Evolutionary conservation across 1,140 invertebrate species (phyloP).

Genomic region (Delia radicum): DNA sequence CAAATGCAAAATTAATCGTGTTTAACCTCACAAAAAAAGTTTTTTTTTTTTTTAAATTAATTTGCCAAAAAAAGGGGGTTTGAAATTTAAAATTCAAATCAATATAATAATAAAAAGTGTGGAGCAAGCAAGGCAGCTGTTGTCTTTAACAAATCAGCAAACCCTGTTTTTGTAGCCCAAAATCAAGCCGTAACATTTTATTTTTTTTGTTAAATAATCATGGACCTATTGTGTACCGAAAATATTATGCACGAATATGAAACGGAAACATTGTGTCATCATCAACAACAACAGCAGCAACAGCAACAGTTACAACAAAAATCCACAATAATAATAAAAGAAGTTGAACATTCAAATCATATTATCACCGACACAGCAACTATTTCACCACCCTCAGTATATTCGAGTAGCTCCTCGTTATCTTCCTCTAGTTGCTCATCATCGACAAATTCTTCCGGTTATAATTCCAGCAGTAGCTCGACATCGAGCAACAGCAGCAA

Average conservation of each 20-base stretch:
- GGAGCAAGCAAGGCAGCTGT: no score
- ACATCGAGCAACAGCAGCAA: constrained; percentile 4
- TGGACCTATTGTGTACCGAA: constrained; percentile 43
- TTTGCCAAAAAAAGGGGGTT: not conserved
- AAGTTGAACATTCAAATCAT: constrained; percentile 10
- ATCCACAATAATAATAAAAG: not conserved
- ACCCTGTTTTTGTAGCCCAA: no score
- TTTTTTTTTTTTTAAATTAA: not conserved
- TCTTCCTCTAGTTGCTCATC: constrained; percentile 21
- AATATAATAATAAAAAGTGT: no score
- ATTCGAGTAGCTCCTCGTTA: constrained; percentile 31
- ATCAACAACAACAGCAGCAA: constrained; percentile 18
- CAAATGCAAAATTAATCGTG: not conserved
- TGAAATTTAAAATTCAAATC: no score
- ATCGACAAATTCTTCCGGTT: constrained; percentile 26
- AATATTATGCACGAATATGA: constrained; percentile 29
- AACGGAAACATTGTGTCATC: constrained; percentile 22
- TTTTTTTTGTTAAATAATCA: not conserved
- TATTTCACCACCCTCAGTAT: constrained; percentile 14
- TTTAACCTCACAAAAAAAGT: not conserved
- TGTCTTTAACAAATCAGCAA: no score
- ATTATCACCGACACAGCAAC: constrained; percentile 25
- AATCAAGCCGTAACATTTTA: no score
- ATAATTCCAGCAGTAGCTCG: constrained; percentile 27
- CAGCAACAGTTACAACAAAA: not conserved